phyloP scores from a whole-genome alignment of 2,797 vertebrate genomes.

The Sebastes kiyomatsui region DNA sequence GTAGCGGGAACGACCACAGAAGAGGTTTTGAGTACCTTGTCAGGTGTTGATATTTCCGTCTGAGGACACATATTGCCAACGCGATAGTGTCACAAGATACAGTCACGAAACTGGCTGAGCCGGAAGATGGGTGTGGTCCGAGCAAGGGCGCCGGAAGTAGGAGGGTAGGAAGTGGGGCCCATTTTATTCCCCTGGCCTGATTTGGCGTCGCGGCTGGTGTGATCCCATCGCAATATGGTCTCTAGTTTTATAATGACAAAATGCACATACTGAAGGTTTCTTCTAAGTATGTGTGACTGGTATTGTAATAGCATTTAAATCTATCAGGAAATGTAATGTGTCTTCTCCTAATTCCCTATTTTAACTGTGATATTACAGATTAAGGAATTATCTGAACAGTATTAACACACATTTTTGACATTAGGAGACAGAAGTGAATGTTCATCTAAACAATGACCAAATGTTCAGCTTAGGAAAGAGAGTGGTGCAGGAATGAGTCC shows the following conservation, averaged over 20 bases:
- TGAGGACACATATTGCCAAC: background rate
- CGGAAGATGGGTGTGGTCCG: background rate
- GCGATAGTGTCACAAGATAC: background rate
- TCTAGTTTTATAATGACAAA: background rate
- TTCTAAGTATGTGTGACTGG: background rate
- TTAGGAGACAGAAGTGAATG: background rate
- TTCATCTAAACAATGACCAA: background rate
- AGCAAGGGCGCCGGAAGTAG: background rate
- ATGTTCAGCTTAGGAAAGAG: background rate
- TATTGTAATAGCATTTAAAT: background rate
- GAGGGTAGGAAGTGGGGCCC: background rate
- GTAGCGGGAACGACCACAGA: background rate
- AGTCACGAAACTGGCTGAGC: too few species aligned
- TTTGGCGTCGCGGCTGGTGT: background rate
- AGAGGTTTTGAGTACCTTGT: background rate
- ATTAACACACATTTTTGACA: background rate
- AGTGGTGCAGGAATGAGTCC: too few species aligned
- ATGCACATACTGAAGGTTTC: background rate
- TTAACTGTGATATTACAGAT: background rate
- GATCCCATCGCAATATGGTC: background rate
- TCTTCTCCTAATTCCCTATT: background rate
- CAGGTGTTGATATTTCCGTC: background rate
- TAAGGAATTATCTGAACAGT: background rate
- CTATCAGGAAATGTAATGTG: background rate
- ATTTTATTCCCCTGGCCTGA: background rate